A percentile compares a stretch with the other conserved stretches of the same genome.
Conservation (phyloP, 2,888 invertebrate genomes). For the Odontothrips loti region DNA sequence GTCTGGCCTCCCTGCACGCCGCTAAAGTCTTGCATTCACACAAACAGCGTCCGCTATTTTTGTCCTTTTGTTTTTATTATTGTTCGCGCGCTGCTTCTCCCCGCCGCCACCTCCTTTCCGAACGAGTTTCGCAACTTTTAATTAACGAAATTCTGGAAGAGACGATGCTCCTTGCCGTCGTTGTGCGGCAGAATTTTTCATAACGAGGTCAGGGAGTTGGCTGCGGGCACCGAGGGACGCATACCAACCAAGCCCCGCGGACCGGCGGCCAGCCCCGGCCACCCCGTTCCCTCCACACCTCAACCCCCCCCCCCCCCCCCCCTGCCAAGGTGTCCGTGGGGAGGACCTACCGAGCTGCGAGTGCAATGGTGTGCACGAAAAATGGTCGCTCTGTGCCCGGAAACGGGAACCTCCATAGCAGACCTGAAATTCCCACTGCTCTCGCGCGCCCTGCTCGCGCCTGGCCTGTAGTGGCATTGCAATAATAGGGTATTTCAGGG, state of each 20-base stretch:
- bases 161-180: conserved; percentile 1
- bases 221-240: conserved; percentile 16
- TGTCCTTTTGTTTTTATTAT: neutral
- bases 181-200: conserved; percentile 20
- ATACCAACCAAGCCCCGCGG: neutral
- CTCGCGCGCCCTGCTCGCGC: too few species aligned
- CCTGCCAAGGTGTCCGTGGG: neutral
- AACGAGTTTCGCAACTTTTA: conserved; percentile 26
- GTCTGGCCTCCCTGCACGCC: too few species aligned
- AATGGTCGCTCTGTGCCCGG: neutral
- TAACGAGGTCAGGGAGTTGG: conserved; percentile 24
- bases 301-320: neutral
- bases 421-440: too few species aligned
- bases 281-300: neutral
- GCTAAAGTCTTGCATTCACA: too few species aligned
- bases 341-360: neutral
- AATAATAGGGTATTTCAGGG: too few species aligned
- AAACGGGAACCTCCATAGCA: neutral
- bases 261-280: neutral
- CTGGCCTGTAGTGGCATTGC: too few species aligned
- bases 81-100: neutral
- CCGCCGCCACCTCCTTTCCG: conserved; percentile 11
- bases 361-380: neutral
- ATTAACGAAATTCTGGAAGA: conserved; percentile 25
- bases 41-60: too few species aligned